These are phyloP conservation scores for Clinocottus analis DNA, from an alignment of 2,113 vertebrate genomes.

Conservation along the genomic window DNA sequence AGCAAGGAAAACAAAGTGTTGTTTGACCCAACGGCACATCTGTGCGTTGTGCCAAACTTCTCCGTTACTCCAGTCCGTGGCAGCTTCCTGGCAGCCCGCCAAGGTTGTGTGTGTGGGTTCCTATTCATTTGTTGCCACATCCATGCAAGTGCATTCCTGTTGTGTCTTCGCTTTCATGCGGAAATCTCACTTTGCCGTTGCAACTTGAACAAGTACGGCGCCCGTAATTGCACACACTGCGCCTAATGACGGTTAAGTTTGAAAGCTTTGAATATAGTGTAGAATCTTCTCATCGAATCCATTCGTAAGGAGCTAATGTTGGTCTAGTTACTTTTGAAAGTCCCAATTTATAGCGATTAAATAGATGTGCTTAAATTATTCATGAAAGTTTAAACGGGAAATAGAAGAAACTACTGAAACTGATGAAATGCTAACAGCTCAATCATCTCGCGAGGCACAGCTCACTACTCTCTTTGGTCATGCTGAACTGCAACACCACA, in stretches of 20 bases:
- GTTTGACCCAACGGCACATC: constrained; percentile 73
- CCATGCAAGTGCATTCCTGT: constrained; percentile 47
- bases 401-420: background rate
- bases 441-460: background rate
- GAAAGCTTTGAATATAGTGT: background rate
- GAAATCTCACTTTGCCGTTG: constrained; percentile 33
- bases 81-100: constrained; percentile 45
- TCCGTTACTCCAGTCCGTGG: constrained; percentile 46
- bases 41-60: constrained; percentile 67
- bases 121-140: constrained; percentile 51
- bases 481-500: background rate
- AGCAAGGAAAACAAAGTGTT: constrained; percentile 63
- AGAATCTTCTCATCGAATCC: background rate
- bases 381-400: background rate
- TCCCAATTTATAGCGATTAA: background rate
- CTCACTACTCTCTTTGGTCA: background rate
- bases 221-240: background rate
- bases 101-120: constrained; percentile 26
- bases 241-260: background rate
- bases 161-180: constrained; percentile 24
- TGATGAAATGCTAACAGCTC: background rate
- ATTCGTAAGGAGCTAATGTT: background rate
- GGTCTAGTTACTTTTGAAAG: background rate
- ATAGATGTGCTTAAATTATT: background rate
- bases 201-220: constrained; percentile 2